phyloP scores from a whole-genome alignment of 2,113 vertebrate genomes.

The Larimichthys polyactis region DNA sequence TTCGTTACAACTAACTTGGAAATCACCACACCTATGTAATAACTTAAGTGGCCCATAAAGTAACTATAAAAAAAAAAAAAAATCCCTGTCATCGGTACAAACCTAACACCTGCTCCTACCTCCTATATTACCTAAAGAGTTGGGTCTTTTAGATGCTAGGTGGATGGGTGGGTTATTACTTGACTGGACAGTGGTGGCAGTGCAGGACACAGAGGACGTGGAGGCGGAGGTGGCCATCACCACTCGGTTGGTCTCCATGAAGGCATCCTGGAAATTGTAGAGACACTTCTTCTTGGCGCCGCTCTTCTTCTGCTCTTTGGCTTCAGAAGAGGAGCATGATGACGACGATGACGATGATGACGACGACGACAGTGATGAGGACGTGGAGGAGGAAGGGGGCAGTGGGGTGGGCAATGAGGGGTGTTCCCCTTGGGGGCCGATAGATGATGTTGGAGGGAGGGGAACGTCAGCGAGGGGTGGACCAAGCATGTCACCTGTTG shows the following conservation, averaged over 20 bases:
- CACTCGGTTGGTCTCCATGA: slow-evolving; percentile 95
- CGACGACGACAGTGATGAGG: slow-evolving; percentile 73
- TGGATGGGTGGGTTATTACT: slow-evolving; percentile 94
- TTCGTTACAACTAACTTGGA: neutral
- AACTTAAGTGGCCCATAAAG: neutral
- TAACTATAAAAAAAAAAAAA: neutral
- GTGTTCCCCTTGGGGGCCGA: slow-evolving; percentile 77
- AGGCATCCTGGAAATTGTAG: slow-evolving; percentile 98
- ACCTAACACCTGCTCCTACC: slow-evolving; percentile 48
- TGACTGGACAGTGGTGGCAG: slow-evolving; percentile 96
- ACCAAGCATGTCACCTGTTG: slow-evolving; percentile 89
- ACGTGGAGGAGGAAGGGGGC: slow-evolving; percentile 67
- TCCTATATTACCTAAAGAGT: slow-evolving; percentile 89
- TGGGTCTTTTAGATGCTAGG: slow-evolving; percentile 92
- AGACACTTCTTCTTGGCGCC: slow-evolving; percentile 96
- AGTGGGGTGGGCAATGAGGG: slow-evolving; percentile 59
- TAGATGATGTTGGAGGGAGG: slow-evolving; percentile 86
- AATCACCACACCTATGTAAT: neutral
- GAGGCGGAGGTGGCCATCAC: slow-evolving; percentile 96
- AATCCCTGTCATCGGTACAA: slow-evolving; percentile 28
- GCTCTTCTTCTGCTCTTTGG: slow-evolving; percentile 92
- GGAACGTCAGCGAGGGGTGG: slow-evolving; percentile 88
- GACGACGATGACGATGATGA: slow-evolving; percentile 74
- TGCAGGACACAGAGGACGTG: slow-evolving; percentile 95
- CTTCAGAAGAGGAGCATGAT: slow-evolving; percentile 83